phyloP scores from a whole-genome alignment of 1,140 invertebrate species.

The Bombus terrestris region DNA sequence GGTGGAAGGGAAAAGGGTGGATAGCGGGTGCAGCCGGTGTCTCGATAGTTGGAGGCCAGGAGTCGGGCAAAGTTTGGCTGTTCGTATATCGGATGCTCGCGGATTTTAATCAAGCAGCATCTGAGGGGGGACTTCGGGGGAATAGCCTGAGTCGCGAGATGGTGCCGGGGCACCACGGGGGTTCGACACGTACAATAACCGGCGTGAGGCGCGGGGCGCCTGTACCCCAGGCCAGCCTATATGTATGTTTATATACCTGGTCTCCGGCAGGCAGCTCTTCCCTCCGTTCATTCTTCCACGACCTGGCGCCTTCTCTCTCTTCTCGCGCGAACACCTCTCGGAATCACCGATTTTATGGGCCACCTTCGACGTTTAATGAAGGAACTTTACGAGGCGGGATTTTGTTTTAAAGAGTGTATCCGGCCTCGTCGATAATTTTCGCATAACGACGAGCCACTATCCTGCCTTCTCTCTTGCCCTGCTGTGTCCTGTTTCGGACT shows the following conservation, averaged over 20 bases:
- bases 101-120: conserved; percentile 83
- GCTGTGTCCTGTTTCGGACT: too few species aligned
- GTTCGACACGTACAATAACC: conserved; percentile 80
- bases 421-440: conserved; percentile 78
- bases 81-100: conserved; percentile 80
- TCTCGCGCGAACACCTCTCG: conserved; percentile 59
- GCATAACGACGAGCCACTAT: conserved; percentile 59
- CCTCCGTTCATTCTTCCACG: too few species aligned
- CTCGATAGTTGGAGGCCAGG: not conserved
- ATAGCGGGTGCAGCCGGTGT: not conserved
- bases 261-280: conserved; percentile 17
- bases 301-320: conserved; percentile 10
- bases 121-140: conserved; percentile 72
- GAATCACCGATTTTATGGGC: conserved; percentile 81
- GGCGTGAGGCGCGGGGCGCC: conserved; percentile 56
- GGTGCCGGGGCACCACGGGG: conserved; percentile 81
- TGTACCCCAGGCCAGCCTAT: conserved; percentile 39
- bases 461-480: not conserved
- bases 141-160: conserved; percentile 77
- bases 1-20: conserved; percentile 31
- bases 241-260: conserved; percentile 61
- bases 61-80: conserved; percentile 75
- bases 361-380: conserved; percentile 82
- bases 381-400: conserved; percentile 81
- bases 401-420: conserved; percentile 79